A percentile compares a stretch with the other conserved stretches of the same genome.
Conservation (phyloP, 2,888 invertebrate genomes). For the Zeuzera pyrina region DNA sequence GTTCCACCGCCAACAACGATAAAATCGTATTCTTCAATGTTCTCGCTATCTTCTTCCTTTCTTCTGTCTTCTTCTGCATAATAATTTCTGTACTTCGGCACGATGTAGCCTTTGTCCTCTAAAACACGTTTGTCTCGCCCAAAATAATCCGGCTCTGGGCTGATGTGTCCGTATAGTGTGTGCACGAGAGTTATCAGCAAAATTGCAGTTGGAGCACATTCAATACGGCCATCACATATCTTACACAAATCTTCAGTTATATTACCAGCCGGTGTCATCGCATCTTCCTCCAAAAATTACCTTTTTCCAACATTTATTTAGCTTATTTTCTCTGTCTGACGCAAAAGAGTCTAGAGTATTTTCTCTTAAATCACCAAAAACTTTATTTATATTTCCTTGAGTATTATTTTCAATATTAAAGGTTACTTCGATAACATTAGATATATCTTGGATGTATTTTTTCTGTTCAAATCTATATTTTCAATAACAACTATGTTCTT, state of each 20-base stretch:
- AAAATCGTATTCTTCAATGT: slow-evolving; percentile 42
- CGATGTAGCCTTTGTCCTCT: slow-evolving; percentile 7
- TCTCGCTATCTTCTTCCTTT: slow-evolving; percentile 12
- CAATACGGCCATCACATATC: slow-evolving; percentile 58
- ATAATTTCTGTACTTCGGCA: slow-evolving; percentile 8
- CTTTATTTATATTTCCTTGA: slow-evolving; percentile 1
- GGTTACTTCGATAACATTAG: too few species aligned
- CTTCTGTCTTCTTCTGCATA: slow-evolving; percentile 4
- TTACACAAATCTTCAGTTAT: slow-evolving; percentile 56
- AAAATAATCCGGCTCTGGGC: slow-evolving; percentile 52
- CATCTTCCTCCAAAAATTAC: slow-evolving; percentile 33
- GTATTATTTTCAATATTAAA: slow-evolving; percentile 1
- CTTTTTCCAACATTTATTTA: slow-evolving; percentile 3
- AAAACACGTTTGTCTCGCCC: slow-evolving; percentile 16
- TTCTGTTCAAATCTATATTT: too few species aligned
- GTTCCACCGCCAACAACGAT: slow-evolving; percentile 59
- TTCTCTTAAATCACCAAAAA: too few species aligned
- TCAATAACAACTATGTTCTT: too few species aligned
- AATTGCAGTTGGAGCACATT: slow-evolving; percentile 62
- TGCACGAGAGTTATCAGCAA: slow-evolving; percentile 56
- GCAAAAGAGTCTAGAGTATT: too few species aligned
- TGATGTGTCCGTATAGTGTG: slow-evolving; percentile 53
- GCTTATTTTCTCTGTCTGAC: too few species aligned
- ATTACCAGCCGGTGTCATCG: slow-evolving; percentile 47
- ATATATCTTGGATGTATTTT: too few species aligned